Conservation (phyloP, 64 coral and sea anemone genomes). For the Dendronephthya gigantea region DNA sequence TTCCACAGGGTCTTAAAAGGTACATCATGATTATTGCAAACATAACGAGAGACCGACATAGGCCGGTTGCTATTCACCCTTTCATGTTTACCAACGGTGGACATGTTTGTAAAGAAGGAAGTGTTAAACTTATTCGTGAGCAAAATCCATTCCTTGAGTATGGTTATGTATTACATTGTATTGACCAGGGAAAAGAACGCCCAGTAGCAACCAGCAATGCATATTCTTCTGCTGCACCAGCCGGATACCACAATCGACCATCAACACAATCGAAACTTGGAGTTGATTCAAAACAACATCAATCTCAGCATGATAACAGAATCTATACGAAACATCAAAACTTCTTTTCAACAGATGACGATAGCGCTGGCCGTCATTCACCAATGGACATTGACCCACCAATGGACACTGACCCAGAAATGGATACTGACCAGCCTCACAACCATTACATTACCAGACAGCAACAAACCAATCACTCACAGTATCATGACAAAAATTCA, state of each 20-base stretch:
- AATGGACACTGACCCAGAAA: too few relatives aligned
- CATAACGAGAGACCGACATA: background rate
- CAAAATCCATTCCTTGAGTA: background rate
- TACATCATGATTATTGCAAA: slow-evolving; percentile 19
- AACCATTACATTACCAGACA: too few relatives aligned
- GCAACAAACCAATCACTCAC: background rate
- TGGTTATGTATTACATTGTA: background rate
- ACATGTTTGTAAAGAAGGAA: background rate
- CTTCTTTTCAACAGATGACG: too few relatives aligned
- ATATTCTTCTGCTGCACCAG: background rate
- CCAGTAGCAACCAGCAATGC: background rate
- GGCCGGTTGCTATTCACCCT: background rate
- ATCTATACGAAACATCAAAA: too few relatives aligned
- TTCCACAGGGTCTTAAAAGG: background rate
- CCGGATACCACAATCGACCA: background rate
- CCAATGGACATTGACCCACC: too few relatives aligned
- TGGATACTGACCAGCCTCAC: too few relatives aligned
- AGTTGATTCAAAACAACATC: background rate
- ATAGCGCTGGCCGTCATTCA: too few relatives aligned
- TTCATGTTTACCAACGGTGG: background rate
- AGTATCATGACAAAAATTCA: background rate
- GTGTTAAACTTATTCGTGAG: background rate
- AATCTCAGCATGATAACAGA: too few relatives aligned
- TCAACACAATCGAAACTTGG: background rate
- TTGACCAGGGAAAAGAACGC: background rate